Conservation (phyloP, 2,888 invertebrate species). For the Aphelenchoides bicaudatus region DNA sequence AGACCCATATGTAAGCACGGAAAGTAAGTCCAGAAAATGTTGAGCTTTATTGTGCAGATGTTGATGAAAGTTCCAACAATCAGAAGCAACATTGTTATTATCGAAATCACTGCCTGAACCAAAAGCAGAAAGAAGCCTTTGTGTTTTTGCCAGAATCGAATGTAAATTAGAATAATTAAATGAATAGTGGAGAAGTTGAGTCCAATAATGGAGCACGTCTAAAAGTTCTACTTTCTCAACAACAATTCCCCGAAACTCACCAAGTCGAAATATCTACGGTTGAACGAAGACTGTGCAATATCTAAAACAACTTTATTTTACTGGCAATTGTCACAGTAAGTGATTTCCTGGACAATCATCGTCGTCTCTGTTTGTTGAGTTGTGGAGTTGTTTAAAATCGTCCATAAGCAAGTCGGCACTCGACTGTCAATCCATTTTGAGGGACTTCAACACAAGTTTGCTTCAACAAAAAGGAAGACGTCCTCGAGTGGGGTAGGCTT, state of each 20-base stretch:
- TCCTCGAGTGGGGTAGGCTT: too few relatives aligned
- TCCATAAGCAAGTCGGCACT: too few relatives aligned
- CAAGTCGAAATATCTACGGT: conserved; percentile 6
- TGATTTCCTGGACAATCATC: too few relatives aligned
- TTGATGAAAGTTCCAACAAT: conserved; percentile 35
- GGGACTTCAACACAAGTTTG: too few relatives aligned
- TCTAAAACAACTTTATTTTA: too few relatives aligned
- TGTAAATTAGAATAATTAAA: conserved; percentile 30
- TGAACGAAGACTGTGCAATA: neutral
- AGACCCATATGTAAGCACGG: conserved; percentile 34
- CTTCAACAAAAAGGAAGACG: too few relatives aligned
- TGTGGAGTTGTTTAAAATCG: too few relatives aligned
- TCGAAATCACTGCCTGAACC: conserved; percentile 22
- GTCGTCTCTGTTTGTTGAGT: too few relatives aligned
- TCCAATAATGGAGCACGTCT: conserved; percentile 25
- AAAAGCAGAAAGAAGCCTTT: conserved; percentile 37
- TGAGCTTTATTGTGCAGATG: conserved; percentile 27
- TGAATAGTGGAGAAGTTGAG: conserved; percentile 30
- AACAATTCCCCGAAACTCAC: too few relatives aligned
- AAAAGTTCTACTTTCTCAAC: too few relatives aligned
- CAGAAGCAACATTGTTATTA: conserved; percentile 32
- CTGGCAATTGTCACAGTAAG: too few relatives aligned
- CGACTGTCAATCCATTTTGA: too few relatives aligned
- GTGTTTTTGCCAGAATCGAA: conserved; percentile 25
- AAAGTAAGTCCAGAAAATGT: conserved; percentile 20